Percentiles rank a stretch among this genome's conserved stretches.
Evolutionary conservation across 2,113 vertebrate genomes (phyloP).

Genomic region (Theristicus caerulescens): DNA sequence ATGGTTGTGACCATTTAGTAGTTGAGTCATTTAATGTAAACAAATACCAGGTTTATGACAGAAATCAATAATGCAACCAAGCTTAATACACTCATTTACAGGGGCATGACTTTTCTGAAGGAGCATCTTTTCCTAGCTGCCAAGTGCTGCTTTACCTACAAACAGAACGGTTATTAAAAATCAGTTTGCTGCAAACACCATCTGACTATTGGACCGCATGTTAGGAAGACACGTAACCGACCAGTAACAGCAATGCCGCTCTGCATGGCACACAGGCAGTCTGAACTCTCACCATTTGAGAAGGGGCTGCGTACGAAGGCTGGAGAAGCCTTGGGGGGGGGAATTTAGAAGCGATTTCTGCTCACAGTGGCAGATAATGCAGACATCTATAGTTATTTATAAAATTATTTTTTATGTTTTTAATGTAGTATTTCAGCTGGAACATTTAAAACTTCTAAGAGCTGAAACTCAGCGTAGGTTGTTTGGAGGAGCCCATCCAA

Average conservation of each 20-base stretch:
- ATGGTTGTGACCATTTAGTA: background rate
- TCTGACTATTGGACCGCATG: background rate
- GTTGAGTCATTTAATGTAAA: background rate
- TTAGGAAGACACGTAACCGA: background rate
- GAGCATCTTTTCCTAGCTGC: background rate
- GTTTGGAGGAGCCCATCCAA: background rate
- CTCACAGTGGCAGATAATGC: rapidly evolving
- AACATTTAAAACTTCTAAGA: background rate
- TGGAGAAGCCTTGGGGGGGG: background rate
- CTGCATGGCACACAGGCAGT: background rate
- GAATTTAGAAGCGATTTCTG: background rate
- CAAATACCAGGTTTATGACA: background rate
- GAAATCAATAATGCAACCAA: constrained; percentile 7
- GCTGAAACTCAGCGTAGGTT: background rate
- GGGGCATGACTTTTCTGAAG: background rate
- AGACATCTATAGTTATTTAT: background rate
- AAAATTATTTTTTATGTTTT: background rate
- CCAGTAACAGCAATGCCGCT: background rate
- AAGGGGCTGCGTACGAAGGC: rapidly evolving
- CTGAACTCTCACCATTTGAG: background rate
- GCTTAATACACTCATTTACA: background rate
- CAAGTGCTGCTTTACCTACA: background rate
- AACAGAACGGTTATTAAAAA: background rate
- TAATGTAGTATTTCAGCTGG: background rate
- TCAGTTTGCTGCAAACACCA: background rate